Evolutionary conservation across 2,113 vertebrate species (phyloP).

Genomic region (Heloderma charlesbogerti): DNA sequence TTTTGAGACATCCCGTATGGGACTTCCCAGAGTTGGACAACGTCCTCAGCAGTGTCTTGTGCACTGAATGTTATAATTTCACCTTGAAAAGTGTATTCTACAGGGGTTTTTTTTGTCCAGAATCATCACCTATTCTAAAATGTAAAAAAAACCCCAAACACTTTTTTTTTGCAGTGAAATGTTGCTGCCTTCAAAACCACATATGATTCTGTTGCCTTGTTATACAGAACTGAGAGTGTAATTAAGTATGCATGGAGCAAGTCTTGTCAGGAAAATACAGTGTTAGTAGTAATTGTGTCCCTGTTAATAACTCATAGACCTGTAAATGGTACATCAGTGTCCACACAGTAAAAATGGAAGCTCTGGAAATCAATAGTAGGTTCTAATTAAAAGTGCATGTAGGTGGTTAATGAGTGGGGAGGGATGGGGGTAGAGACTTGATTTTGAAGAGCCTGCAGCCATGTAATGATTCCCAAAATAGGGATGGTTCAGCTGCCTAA

Average conservation of each 20-base stretch:
- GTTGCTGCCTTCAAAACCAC: neutral
- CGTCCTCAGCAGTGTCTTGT: neutral
- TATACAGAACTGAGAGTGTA: neutral
- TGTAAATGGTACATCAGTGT: neutral
- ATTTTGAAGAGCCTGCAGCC: neutral
- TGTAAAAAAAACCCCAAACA: neutral
- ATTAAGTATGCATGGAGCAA: neutral
- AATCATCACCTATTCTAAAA: constrained; percentile 13
- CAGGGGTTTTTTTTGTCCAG: constrained; percentile 22
- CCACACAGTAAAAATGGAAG: neutral
- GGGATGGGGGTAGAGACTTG: neutral
- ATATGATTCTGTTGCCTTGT: neutral
- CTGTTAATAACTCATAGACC: neutral
- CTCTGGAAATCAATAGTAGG: neutral
- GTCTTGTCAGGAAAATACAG: neutral
- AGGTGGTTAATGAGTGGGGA: no score
- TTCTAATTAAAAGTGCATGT: neutral
- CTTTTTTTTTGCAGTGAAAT: no score
- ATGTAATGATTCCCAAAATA: neutral
- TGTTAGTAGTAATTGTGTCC: neutral
- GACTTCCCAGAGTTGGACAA: neutral
- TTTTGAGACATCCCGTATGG: neutral
- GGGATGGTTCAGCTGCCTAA: neutral
- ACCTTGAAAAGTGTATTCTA: neutral
- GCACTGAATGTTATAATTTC: neutral